Percentiles rank a stretch among this genome's conserved stretches.
Evolutionary conservation across 2,888 invertebrate genomes (phyloP).

Genomic region (Xylophagus ater): DNA sequence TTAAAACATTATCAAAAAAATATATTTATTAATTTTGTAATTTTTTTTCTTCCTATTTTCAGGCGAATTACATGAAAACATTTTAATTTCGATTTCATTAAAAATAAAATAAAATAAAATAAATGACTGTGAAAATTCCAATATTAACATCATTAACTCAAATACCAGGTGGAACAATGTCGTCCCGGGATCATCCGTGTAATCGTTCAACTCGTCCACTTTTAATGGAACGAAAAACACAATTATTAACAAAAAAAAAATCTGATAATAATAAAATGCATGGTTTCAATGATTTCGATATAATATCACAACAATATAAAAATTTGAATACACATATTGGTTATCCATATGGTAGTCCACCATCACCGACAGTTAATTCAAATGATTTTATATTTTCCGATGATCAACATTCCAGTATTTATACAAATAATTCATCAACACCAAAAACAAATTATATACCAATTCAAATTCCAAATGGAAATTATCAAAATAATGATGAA

Average conservation of each 20-base stretch:
- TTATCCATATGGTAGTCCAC: conserved; percentile 38
- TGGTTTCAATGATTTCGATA: conserved; percentile 37
- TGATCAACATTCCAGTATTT: conserved; percentile 6
- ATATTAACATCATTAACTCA: conserved; percentile 20
- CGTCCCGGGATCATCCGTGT: conserved; percentile 33
- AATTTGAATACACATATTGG: conserved; percentile 34
- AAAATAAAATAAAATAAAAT: too few species aligned
- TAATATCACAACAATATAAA: conserved; percentile 35
- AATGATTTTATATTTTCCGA: conserved; percentile 32
- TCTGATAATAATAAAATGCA: conserved; percentile 33
- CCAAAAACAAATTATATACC: too few species aligned
- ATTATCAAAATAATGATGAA: neutral
- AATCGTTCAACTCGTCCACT: conserved; percentile 33
- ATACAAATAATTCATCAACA: conserved; percentile 2
- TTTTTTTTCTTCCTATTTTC: too few species aligned
- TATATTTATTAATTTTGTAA: too few species aligned
- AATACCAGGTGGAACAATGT: conserved; percentile 26
- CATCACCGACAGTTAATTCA: conserved; percentile 32
- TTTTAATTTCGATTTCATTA: too few species aligned
- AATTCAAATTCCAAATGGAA: conserved; percentile 2
- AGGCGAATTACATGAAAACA: too few species aligned
- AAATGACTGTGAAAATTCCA: conserved; percentile 29
- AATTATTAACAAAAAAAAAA: conserved; percentile 24
- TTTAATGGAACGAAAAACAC: conserved; percentile 29
- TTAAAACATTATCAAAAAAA: too few species aligned